phyloP scores from a whole-genome alignment of 1,140 invertebrate genomes.

The Pseudomyrmex dendroicus region DNA sequence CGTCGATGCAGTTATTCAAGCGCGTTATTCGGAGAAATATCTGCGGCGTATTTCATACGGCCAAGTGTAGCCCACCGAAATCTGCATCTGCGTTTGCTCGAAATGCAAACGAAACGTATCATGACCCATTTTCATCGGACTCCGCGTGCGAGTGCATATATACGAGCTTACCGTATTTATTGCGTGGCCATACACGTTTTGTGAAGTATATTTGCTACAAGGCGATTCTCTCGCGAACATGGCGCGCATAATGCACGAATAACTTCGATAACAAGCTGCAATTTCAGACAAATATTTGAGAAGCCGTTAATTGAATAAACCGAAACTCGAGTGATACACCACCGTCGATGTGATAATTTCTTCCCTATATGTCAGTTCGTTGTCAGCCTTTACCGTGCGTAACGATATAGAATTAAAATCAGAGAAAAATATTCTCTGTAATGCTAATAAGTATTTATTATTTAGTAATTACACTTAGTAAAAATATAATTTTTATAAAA shows the following conservation, averaged over 20 bases:
- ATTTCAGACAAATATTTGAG: constrained; percentile 66
- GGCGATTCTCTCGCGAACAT: neutral
- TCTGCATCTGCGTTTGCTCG: constrained; percentile 22
- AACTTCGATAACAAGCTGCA: constrained; percentile 48
- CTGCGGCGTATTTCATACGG: constrained; percentile 25
- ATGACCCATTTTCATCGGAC: constrained; percentile 47
- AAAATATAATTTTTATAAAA: too few relatives aligned
- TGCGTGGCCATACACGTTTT: constrained; percentile 18
- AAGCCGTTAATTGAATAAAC: constrained; percentile 52
- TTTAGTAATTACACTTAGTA: too few relatives aligned
- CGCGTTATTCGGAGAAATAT: constrained; percentile 27
- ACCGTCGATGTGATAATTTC: neutral
- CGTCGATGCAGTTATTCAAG: neutral
- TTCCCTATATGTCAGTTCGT: neutral
- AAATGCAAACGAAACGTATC: constrained; percentile 52
- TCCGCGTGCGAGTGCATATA: constrained; percentile 1
- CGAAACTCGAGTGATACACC: constrained; percentile 4
- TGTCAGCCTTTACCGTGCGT: neutral
- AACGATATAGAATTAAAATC: too few relatives aligned
- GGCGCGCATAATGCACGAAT: constrained; percentile 31
- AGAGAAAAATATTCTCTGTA: too few relatives aligned
- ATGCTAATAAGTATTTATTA: too few relatives aligned
- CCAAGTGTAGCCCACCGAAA: constrained; percentile 26
- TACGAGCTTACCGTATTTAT: constrained; percentile 47
- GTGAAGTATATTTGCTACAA: constrained; percentile 23